Evolutionary conservation across 1,140 invertebrate species (phyloP).

Genomic region (Ceratosolen fusciceps): DNA sequence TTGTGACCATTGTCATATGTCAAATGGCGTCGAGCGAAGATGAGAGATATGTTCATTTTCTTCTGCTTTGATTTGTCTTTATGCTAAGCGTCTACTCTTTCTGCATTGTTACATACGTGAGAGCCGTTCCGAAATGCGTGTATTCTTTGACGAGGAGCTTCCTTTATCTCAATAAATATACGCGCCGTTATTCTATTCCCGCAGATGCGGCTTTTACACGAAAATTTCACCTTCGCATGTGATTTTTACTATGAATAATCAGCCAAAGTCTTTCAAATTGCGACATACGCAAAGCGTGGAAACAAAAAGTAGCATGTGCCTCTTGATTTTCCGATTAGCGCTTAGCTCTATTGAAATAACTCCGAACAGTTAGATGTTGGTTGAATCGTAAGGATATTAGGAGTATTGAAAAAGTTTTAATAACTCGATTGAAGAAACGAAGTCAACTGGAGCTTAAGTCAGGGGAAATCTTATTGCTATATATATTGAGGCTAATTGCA

Average conservation of each 20-base stretch:
- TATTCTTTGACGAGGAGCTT: neutral
- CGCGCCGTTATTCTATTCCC: neutral
- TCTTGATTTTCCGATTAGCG: too few species aligned
- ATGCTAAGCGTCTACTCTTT: slow-evolving; percentile 7
- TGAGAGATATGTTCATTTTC: slow-evolving; percentile 35
- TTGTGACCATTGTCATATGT: slow-evolving; percentile 31
- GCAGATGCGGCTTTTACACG: too few species aligned
- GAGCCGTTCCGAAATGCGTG: neutral
- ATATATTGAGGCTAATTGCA: neutral
- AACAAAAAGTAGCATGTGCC: too few species aligned
- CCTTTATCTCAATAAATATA: neutral
- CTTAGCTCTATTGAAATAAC: neutral
- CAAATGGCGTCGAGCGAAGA: slow-evolving; percentile 22
- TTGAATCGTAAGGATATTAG: neutral
- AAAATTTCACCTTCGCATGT: too few species aligned
- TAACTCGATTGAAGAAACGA: neutral
- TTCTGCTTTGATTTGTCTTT: slow-evolving; percentile 9
- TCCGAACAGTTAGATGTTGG: neutral
- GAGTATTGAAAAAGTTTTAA: neutral
- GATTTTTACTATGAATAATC: too few species aligned
- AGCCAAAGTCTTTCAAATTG: too few species aligned
- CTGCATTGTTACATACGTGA: neutral
- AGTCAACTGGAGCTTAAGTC: slow-evolving; percentile 2
- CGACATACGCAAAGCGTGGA: too few species aligned
- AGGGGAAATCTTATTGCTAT: neutral